Conservation (phyloP, 2,888 invertebrate species). For the Nycteola revayana region DNA sequence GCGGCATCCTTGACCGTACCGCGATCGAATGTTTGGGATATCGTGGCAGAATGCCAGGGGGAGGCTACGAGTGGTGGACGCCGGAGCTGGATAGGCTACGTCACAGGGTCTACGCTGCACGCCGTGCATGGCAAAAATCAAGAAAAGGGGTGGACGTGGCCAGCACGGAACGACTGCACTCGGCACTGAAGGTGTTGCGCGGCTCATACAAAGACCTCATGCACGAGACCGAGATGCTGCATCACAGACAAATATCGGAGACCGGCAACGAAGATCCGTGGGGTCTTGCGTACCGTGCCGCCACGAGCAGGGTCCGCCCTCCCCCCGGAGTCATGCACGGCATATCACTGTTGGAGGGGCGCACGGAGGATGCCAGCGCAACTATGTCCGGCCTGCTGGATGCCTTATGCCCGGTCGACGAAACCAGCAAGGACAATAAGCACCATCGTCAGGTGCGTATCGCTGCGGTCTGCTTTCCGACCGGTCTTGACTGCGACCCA, state of each 20-base stretch:
- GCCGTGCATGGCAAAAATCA: slow-evolving; percentile 4
- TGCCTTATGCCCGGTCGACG: slow-evolving; percentile 34
- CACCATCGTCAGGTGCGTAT: slow-evolving; percentile 27
- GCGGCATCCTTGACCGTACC: background rate
- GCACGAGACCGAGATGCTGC: background rate
- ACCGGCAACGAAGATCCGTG: slow-evolving; percentile 12
- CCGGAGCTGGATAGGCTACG: slow-evolving; percentile 3
- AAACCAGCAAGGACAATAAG: slow-evolving; percentile 4
- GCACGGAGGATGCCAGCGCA: slow-evolving; percentile 3
- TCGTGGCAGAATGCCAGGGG: background rate
- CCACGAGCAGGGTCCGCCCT: slow-evolving; percentile 15
- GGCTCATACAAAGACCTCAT: background rate
- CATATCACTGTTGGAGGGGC: slow-evolving; percentile 1
- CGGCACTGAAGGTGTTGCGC: too few species aligned
- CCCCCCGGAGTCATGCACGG: slow-evolving; percentile 22
- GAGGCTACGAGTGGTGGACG: slow-evolving; percentile 17
- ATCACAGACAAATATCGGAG: slow-evolving; percentile 2
- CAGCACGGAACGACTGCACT: background rate
- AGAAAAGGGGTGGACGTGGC: background rate
- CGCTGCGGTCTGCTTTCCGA: slow-evolving; percentile 14
- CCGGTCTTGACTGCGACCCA: slow-evolving; percentile 9
- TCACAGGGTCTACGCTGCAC: background rate
- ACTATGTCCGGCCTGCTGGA: slow-evolving; percentile 9
- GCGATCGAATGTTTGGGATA: background rate
- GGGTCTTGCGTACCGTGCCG: slow-evolving; percentile 23